phyloP scores from a whole-genome alignment of 1,140 invertebrate species.

The Heliothis virescens region DNA sequence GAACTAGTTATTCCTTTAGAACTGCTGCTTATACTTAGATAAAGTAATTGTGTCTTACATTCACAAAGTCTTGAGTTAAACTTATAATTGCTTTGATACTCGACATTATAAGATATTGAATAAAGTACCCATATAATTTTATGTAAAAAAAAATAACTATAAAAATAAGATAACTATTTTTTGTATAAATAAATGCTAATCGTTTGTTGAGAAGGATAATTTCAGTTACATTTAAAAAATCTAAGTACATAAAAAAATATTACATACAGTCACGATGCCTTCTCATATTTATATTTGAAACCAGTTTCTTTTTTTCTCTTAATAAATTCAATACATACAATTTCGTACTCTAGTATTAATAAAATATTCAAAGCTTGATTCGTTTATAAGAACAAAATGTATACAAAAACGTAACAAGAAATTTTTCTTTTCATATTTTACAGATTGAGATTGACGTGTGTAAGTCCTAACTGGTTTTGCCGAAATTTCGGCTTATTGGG shows the following conservation, averaged over 20 bases:
- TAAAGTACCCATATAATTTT: too few species aligned
- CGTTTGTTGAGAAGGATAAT: too few species aligned
- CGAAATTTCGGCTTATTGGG: conserved; percentile 58
- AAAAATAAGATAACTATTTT: too few species aligned
- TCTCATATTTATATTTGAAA: too few species aligned
- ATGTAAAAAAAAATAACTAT: too few species aligned
- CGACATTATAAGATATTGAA: not conserved
- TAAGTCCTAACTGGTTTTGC: conserved; percentile 57
- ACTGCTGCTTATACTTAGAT: not conserved
- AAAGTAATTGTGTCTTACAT: conserved; percentile 9
- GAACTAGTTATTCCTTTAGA: conserved; percentile 25
- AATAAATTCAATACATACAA: not conserved
- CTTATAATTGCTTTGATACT: not conserved
- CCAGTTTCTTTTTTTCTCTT: not conserved
- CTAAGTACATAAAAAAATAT: too few species aligned
- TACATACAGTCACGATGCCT: too few species aligned
- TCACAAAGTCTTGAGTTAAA: not conserved
- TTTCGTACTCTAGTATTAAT: not conserved
- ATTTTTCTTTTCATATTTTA: conserved; percentile 29
- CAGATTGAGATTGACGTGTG: conserved; percentile 61
- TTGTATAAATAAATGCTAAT: too few species aligned
- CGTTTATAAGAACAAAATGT: conserved; percentile 8
- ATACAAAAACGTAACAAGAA: conserved; percentile 11
- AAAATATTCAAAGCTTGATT: not conserved
- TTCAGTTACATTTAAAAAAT: too few species aligned